Conservation (phyloP, 2,888 invertebrate species). For the Drosophila mimica region DNA sequence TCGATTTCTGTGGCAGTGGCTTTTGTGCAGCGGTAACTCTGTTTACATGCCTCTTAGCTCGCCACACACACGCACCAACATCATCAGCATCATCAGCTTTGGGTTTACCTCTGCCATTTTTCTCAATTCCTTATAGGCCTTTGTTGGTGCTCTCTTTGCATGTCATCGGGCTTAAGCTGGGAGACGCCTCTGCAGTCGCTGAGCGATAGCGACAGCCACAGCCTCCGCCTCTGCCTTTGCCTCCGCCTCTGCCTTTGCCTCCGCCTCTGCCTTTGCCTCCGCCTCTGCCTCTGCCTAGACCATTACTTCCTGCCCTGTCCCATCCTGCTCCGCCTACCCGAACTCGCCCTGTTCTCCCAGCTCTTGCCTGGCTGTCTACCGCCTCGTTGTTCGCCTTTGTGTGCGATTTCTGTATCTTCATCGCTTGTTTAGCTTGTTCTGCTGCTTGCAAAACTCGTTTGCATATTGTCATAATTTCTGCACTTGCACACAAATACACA, state of each 20-base stretch:
- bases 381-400: constrained; percentile 55
- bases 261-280: constrained; percentile 27
- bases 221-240: constrained; percentile 39
- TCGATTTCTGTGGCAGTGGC: constrained; percentile 66
- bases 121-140: constrained; percentile 44
- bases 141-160: constrained; percentile 71
- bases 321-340: constrained; percentile 29
- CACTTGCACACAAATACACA: constrained; percentile 48
- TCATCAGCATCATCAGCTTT: constrained; percentile 22
- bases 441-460: constrained; percentile 74
- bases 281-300: constrained; percentile 48
- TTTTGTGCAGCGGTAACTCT: constrained; percentile 64
- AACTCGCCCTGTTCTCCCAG: neutral
- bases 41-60: constrained; percentile 70
- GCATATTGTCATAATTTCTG: constrained; percentile 81
- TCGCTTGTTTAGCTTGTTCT: constrained; percentile 47
- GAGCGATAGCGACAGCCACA: constrained; percentile 18
- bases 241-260: constrained; percentile 38
- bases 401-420: constrained; percentile 62
- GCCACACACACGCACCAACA: constrained; percentile 34
- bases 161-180: constrained; percentile 71
- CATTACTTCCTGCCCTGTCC: constrained; percentile 57
- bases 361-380: neutral
- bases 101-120: constrained; percentile 56
- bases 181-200: constrained; percentile 55